Percentiles rank a stretch among this genome's conserved stretches.
Conservation (phyloP, 2,888 invertebrate species). For the Spilosoma lubricipeda region DNA sequence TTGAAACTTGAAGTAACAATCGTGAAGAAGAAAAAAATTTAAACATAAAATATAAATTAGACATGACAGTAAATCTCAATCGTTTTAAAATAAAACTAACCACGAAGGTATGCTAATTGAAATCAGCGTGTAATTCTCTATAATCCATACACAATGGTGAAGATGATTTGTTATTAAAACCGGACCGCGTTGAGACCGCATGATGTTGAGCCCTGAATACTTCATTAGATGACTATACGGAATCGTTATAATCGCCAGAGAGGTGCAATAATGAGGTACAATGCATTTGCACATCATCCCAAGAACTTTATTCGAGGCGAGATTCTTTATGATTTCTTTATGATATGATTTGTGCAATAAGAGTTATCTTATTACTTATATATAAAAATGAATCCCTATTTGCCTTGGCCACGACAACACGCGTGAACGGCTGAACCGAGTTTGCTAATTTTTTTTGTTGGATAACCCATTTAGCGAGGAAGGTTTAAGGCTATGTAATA, state of each 20-base stretch:
- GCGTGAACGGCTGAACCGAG: no score
- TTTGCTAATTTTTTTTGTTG: no score
- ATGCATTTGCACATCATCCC: constrained; percentile 65
- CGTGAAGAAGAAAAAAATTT: not conserved
- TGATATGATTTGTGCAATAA: constrained; percentile 46
- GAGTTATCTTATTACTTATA: constrained; percentile 14
- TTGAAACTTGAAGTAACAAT: not conserved
- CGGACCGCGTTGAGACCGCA: constrained; percentile 58
- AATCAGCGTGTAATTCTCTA: constrained; percentile 66
- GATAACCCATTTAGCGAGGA: no score
- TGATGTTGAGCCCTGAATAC: constrained; percentile 70
- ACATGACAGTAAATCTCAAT: constrained; percentile 62
- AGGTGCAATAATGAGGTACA: constrained; percentile 66
- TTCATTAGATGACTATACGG: constrained; percentile 82
- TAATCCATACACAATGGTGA: constrained; percentile 67
- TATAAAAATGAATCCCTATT: no score
- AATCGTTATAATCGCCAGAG: constrained; percentile 66
- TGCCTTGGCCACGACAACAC: no score
- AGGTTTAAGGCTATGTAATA: no score
- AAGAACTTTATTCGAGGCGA: constrained; percentile 32
- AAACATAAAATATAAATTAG: constrained; percentile 52
- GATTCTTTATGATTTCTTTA: constrained; percentile 24
- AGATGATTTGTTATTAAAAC: constrained; percentile 72
- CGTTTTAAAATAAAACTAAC: constrained; percentile 57
- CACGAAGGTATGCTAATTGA: constrained; percentile 57